These are phyloP conservation scores for Drosophila austrosaltans DNA, from an alignment of 2,888 invertebrate species.

Conservation along the genomic window DNA sequence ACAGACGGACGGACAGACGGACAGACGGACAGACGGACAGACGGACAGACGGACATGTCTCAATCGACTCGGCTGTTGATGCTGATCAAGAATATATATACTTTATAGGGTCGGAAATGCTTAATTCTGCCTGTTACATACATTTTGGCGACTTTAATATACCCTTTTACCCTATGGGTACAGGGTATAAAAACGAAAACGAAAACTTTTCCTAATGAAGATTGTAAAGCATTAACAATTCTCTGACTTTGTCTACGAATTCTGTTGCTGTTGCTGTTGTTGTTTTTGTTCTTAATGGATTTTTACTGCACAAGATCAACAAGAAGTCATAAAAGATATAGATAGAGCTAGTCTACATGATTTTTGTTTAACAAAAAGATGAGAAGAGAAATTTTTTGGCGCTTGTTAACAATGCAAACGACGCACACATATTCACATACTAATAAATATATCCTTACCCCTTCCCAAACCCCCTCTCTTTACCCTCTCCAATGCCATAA, in stretches of 20 bases:
- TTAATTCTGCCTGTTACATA: too few species aligned
- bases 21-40: too few species aligned
- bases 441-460: constrained; percentile 33
- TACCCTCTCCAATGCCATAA: too few species aligned
- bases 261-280: constrained; percentile 1
- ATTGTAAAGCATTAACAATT: constrained; percentile 57
- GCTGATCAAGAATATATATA: too few species aligned
- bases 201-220: constrained; percentile 10
- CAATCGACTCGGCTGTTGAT: too few species aligned
- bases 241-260: not conserved
- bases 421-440: constrained; percentile 33
- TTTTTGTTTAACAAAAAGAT: constrained; percentile 68
- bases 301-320: constrained; percentile 59
- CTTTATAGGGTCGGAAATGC: too few species aligned
- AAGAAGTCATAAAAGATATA: constrained; percentile 73
- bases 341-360: constrained; percentile 52
- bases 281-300: not conserved
- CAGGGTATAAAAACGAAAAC: too few species aligned
- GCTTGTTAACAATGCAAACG: constrained; percentile 72
- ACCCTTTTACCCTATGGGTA: too few species aligned
- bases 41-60: too few species aligned
- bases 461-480: not conserved
- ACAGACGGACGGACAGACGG: too few species aligned
- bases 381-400: constrained; percentile 54
- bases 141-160: too few species aligned